A percentile compares a stretch with the other conserved stretches of the same genome.
phyloP scores from a whole-genome alignment of 2,113 vertebrate genomes.

The Gopherus evgoodei region DNA sequence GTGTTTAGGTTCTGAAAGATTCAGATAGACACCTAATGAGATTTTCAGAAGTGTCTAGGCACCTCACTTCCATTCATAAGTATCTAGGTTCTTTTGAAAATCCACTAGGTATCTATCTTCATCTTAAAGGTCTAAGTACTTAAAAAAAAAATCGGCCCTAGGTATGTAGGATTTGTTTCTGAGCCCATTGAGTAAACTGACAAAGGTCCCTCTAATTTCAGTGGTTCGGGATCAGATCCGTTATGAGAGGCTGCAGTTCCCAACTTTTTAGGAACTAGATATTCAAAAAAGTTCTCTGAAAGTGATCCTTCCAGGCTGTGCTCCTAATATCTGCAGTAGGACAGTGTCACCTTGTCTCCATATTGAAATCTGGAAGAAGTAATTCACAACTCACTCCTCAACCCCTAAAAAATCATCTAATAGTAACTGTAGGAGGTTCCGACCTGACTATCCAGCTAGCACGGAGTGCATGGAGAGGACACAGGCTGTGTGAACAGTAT shows the following conservation, averaged over 20 bases:
- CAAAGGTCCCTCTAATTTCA: not conserved
- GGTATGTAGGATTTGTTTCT: not conserved
- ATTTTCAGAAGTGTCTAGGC: not conserved
- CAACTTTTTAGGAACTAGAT: not conserved
- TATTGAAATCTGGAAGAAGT: not conserved
- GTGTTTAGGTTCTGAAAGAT: not conserved
- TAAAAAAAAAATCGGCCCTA: not conserved
- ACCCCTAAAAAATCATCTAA: fast-evolving
- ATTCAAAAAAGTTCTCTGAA: not conserved
- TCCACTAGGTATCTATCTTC: not conserved
- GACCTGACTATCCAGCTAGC: not conserved
- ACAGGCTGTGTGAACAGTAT: not conserved
- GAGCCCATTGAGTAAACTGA: not conserved
- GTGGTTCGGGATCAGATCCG: not conserved
- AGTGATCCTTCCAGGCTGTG: not conserved
- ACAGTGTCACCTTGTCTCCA: not conserved
- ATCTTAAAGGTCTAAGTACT: not conserved
- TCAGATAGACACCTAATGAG: not conserved
- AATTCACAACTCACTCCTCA: not conserved
- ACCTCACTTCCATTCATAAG: not conserved
- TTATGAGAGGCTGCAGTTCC: not conserved
- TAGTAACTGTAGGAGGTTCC: not conserved
- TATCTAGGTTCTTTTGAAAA: not conserved
- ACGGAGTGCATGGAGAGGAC: fast-evolving
- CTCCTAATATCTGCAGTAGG: not conserved